Evolutionary conservation across 1,140 invertebrate species (phyloP), one percentile per base, ranked within the genome.

Genomic region (Drosophila sp.): DNA sequence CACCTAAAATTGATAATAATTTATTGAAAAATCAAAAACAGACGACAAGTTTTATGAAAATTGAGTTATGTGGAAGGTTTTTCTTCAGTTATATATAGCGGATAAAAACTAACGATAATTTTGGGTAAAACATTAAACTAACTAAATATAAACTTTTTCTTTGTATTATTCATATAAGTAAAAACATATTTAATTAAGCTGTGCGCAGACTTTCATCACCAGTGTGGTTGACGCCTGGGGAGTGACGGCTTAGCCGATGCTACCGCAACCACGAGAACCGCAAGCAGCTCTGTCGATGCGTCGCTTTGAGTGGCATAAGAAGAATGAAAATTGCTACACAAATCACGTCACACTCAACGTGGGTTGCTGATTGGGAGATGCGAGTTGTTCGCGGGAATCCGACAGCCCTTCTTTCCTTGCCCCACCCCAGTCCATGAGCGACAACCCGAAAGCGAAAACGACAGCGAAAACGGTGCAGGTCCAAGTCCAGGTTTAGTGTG

Each of bases 291-390:
- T 18, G 29, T 25, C 7, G 45, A 29, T 13, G 66, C 38, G 18
- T 16, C 6, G 58, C 40, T 29, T 41, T 32, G 16, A 58, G 64
- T 61, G n/a, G 48, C 48, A 54, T 36, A 67, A 51, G 41, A 40
- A 40, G 36, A 27, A 29, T 9, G 53, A 56, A 69, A 74, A 64
- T 62, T 69, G 58, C 75, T 81, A 69, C 75, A 76, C 80, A 83
- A 83, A 83, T 83, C 80, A 82, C 66, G 66, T 71, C 62, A 67
- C 78, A 76, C 66, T 71, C 53, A 54, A 67, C 32, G 56, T 54
- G 41, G 64, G 54, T 53, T 64, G 41, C 34, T n/a, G n/a, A n/a
- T n/a, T n/a, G n/a, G n/a, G n/a, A n/a, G n/a, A n/a, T n/a, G n/a
- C n/a, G n/a, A n/a, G n/a, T n/a, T n/a, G n/a, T n/a, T n/a, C n/a